A percentile compares a stretch with the other conserved stretches of the same genome.
These are phyloP conservation scores for Himalopsyche japonica DNA, from an alignment of 2,888 invertebrate genomes.

Conservation along the genomic window DNA sequence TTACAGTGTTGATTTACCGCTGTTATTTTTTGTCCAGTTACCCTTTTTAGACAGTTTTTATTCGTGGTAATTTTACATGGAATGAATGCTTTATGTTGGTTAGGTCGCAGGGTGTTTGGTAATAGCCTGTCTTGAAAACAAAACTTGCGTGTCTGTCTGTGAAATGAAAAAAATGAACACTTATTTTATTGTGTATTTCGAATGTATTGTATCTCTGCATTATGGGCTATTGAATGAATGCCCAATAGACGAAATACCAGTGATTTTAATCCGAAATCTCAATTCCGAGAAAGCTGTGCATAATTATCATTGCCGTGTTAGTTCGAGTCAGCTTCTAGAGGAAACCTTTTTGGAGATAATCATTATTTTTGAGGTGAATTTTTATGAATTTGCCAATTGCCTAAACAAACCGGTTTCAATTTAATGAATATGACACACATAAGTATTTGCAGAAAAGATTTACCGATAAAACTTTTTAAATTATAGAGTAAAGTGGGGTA, in stretches of 20 bases:
- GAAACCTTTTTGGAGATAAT: not conserved
- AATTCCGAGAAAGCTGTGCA: slow-evolving; percentile 22
- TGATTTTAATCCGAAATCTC: slow-evolving; percentile 9
- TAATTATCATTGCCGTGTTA: slow-evolving; percentile 12
- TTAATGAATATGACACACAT: slow-evolving; percentile 23
- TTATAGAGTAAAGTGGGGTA: not conserved
- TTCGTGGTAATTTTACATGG: no score
- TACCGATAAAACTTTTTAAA: slow-evolving; percentile 16
- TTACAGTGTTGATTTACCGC: no score
- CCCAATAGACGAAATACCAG: not conserved
- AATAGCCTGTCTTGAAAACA: not conserved
- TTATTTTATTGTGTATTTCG: not conserved
- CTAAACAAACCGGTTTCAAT: slow-evolving; percentile 16
- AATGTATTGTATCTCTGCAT: not conserved
- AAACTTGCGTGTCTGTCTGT: not conserved
- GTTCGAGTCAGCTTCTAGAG: not conserved
- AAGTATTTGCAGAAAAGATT: slow-evolving; percentile 22
- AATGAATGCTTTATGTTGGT: no score
- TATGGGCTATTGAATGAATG: not conserved
- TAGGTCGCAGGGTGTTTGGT: not conserved
- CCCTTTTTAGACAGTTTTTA: no score
- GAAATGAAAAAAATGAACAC: not conserved
- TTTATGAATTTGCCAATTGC: not conserved
- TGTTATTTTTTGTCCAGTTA: no score
- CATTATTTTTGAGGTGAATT: not conserved